A percentile compares a stretch with the other conserved stretches of the same genome.
phyloP scores from a whole-genome alignment of 2,888 invertebrate genomes.

The Orthonevra nobilis region DNA sequence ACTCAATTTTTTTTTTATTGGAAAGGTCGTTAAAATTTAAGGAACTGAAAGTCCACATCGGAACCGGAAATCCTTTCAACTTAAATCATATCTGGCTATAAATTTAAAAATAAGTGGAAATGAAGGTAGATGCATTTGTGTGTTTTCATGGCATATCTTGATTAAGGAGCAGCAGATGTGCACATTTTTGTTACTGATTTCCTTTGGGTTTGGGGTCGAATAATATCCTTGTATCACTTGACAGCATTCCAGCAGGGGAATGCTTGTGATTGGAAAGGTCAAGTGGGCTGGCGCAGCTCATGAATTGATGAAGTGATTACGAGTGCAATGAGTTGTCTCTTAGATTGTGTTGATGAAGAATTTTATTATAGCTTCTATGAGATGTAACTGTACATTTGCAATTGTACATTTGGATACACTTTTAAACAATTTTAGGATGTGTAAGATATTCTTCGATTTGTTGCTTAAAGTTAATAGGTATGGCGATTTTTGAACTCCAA shows the following conservation, averaged over 20 bases:
- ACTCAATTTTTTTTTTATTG: conserved; percentile 12
- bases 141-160: background rate
- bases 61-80: conserved; percentile 10
- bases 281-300: conserved; percentile 21
- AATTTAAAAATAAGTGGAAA: conserved; percentile 8
- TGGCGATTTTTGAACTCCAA: too few species aligned
- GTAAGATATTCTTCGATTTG: too few species aligned
- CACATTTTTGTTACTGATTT: background rate
- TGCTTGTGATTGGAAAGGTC: too few species aligned
- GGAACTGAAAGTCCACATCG: conserved; percentile 8
- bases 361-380: too few species aligned
- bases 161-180: conserved; percentile 17
- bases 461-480: too few species aligned
- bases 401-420: too few species aligned
- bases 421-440: too few species aligned
- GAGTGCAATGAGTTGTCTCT: conserved; percentile 1
- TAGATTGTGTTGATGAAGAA: too few species aligned
- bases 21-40: conserved; percentile 19
- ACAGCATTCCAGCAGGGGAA: too few species aligned
- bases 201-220: too few species aligned
- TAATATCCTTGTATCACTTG: too few species aligned
- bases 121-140: background rate
- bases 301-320: conserved; percentile 18
- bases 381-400: too few species aligned
- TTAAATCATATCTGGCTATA: conserved; percentile 28